Evolutionary conservation across 2,888 invertebrate genomes (phyloP).

Genomic region (Drosophila ustulata): DNA sequence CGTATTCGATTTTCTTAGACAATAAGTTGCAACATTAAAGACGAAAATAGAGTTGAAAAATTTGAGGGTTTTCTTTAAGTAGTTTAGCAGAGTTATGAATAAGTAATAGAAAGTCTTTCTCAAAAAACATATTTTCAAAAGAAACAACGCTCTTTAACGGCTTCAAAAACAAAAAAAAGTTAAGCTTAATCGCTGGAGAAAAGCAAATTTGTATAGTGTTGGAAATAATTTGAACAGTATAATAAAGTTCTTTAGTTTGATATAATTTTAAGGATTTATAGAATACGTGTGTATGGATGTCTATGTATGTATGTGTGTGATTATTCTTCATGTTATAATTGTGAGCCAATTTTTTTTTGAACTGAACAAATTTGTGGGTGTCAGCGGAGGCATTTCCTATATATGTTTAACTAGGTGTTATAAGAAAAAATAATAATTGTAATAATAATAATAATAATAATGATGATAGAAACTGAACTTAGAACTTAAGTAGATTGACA

Average conservation of each 20-base stretch:
- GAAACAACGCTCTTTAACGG: conserved; percentile 37
- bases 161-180: conserved; percentile 32
- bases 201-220: conserved; percentile 4
- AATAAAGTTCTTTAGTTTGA: neutral
- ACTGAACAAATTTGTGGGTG: conserved; percentile 51
- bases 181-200: neutral
- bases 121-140: conserved; percentile 13
- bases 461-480: conserved; percentile 41
- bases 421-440: conserved; percentile 29
- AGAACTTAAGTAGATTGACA: conserved; percentile 38
- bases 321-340: conserved; percentile 14
- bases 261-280: neutral
- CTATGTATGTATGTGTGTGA: conserved; percentile 8
- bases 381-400: conserved; percentile 80
- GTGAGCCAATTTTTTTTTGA: conserved; percentile 57
- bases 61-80: conserved; percentile 50
- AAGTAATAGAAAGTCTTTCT: conserved; percentile 22
- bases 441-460: conserved; percentile 15
- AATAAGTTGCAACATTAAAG: conserved; percentile 85
- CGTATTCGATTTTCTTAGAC: conserved; percentile 71
- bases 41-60: conserved; percentile 84
- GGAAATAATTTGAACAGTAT: neutral
- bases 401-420: conserved; percentile 41
- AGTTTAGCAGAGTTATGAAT: conserved; percentile 52
- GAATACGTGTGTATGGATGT: conserved; percentile 12